Evolutionary conservation across 1,140 invertebrate genomes (phyloP).

Genomic region (Diplogasteroides magnus): DNA sequence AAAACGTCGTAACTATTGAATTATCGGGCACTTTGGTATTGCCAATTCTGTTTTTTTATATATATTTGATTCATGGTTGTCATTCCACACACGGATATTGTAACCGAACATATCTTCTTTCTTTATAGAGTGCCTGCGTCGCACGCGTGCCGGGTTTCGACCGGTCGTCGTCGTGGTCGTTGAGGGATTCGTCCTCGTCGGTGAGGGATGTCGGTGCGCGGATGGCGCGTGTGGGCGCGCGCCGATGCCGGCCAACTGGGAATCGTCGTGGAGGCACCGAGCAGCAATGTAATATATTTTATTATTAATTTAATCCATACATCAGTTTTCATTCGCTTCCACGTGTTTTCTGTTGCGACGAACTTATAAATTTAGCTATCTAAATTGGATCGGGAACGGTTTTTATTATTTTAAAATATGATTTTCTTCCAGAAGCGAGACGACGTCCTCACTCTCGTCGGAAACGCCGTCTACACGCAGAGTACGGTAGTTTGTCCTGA

Average conservation of each 20-base stretch:
- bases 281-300: background rate
- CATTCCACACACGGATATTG: too few relatives aligned
- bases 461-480: background rate
- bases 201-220: constrained; percentile 41
- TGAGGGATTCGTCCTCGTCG: too few relatives aligned
- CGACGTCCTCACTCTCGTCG: background rate
- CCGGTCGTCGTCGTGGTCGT: too few relatives aligned
- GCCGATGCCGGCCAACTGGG: constrained; percentile 17
- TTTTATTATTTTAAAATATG: background rate
- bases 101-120: too few relatives aligned
- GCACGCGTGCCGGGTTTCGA: too few relatives aligned
- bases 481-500: constrained; percentile 5
- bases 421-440: background rate
- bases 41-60: too few relatives aligned
- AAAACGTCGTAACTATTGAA: too few relatives aligned
- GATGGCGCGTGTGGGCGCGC: constrained; percentile 40
- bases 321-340: background rate
- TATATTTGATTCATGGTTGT: too few relatives aligned
- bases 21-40: too few relatives aligned
- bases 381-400: too few relatives aligned
- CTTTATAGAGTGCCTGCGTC: too few relatives aligned
- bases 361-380: background rate
- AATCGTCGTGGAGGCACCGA: background rate
- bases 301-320: background rate
- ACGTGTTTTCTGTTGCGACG: background rate